Evolutionary conservation across 2,113 vertebrate genomes (phyloP), one percentile per base, ranked within the genome.

Genomic region (Tringa solitaria): DNA sequence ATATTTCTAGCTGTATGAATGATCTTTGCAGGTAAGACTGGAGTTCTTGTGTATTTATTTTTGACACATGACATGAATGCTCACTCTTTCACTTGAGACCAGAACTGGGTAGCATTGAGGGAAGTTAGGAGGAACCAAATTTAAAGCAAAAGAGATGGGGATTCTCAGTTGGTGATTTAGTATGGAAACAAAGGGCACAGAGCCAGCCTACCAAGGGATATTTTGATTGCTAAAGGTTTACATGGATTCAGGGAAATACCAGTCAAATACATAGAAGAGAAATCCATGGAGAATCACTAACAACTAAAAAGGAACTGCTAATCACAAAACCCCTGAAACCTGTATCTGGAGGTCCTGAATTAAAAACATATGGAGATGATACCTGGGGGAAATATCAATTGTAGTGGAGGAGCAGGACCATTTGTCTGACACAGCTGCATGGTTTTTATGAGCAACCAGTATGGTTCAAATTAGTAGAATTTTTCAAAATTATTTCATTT

Each of bases 1-100:
- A 99, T 94, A 99, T 99, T 95, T 99, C 99, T 95, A 99, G 99
- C 97, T 99, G 99, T 96, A 98, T 99, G 92, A 99, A 99, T 92
- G 99, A 99, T 97, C 99, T 99, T 73, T 99, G 99, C 98, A 98
- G 99, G 99, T 99, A 99, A 99, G 99, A 98, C 23, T 61, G 39
- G n/a, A 78, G 68, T 64, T 89, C 37, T 76, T 89, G 15, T 59
- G 19, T 53, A 21, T 75, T 87, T 68, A 21, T 78, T 85, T 67
- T 79, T 76, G 70, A 79, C 4, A 5, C 14, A 9, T 54, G 45
- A 84, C 86, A 74, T 75, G 15, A 87, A 89, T 80, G 45, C 14
- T 90, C 15, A 17, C 15, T 54, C 30, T 54, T 87, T 93, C 9
- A 1, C 87, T 60, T 78, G 43, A 67, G 35, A 67, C 10, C 15